Evolutionary conservation across 64 coral and sea anemone genomes (phyloP), one percentile per base, ranked within the genome.

Genomic region (Stichodactyla helianthus): DNA sequence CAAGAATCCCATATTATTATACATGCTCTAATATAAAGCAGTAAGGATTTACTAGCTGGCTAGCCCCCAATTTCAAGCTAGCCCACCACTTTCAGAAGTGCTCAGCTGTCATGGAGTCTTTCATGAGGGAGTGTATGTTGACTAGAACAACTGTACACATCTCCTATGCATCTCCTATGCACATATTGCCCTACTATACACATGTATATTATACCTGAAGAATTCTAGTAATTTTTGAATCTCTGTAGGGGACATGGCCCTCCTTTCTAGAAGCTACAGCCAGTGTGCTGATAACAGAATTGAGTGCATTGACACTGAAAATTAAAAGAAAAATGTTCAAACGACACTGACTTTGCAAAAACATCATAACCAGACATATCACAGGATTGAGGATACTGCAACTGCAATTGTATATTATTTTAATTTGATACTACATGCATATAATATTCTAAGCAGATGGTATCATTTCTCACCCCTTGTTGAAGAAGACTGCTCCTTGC

Each of bases 191-290:
- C 35, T 44, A 44, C 35, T 44, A 44, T 44, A 44, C 35, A 44
- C 35, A 44, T 44, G 35, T 65, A 65, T 65, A 8, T n/a, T 26
- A 3, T 74, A 95, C 94, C 91, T 96, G 94, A 27, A 96, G 68
- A 59, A 96, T 96, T 80, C 94, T 93, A 70, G 94, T 96, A 53
- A 96, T 86, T 88, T 96, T 96, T 7, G 94, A 93, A n/a, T 96
- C 91, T 87, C 94, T 83, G 70, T 96, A 96, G 23, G 94, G 94
- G 82, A 96, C 86, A 50, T 93, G 88, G 2, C 91, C 91, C 85
- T 96, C 91, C 7, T 84, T 93, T 63, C 83, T 96, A 35, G 89
- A 90, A 15, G 84, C 60, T 53, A 89, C 94, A 53, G 94, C 91
- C 70, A 96, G 83, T 23, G 84, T 81, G 50, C 85, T 89, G 58